phyloP scores from a whole-genome alignment of 1,140 invertebrate genomes.

The Laodelphax striatellus region DNA sequence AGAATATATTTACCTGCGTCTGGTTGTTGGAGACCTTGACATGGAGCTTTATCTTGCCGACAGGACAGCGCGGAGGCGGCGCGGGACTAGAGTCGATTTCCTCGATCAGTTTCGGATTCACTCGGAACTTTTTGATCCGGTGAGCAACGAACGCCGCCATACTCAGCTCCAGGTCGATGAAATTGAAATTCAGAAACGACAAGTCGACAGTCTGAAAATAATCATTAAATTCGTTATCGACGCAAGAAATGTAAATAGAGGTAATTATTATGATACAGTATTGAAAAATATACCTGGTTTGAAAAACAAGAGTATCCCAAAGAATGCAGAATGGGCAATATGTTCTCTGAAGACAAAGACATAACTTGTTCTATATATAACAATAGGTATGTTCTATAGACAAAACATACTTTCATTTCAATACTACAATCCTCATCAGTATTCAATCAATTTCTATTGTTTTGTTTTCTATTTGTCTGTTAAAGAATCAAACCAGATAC shows the following conservation, averaged over 20 bases:
- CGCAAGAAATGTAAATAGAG: neutral
- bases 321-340: too few species aligned
- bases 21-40: constrained; percentile 34
- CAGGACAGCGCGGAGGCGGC: constrained; percentile 51
- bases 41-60: constrained; percentile 46
- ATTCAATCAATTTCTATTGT: too few species aligned
- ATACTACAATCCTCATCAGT: too few species aligned
- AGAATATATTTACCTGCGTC: constrained; percentile 4
- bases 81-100: constrained; percentile 53
- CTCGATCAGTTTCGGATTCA: constrained; percentile 61
- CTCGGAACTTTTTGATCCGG: constrained; percentile 57
- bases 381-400: too few species aligned
- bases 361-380: too few species aligned
- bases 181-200: constrained; percentile 48
- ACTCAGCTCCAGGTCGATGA: constrained; percentile 56
- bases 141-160: constrained; percentile 75
- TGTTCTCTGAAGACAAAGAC: too few species aligned
- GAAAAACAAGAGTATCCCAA: too few species aligned
- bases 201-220: constrained; percentile 23
- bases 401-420: too few species aligned
- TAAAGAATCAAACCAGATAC: too few species aligned
- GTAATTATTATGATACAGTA: neutral
- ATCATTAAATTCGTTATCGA: neutral
- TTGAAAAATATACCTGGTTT: too few species aligned
- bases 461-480: too few species aligned